Base-by-base conservation (phyloP, 1,140 invertebrate genomes). In the Eriocheir sinensis region DNA sequence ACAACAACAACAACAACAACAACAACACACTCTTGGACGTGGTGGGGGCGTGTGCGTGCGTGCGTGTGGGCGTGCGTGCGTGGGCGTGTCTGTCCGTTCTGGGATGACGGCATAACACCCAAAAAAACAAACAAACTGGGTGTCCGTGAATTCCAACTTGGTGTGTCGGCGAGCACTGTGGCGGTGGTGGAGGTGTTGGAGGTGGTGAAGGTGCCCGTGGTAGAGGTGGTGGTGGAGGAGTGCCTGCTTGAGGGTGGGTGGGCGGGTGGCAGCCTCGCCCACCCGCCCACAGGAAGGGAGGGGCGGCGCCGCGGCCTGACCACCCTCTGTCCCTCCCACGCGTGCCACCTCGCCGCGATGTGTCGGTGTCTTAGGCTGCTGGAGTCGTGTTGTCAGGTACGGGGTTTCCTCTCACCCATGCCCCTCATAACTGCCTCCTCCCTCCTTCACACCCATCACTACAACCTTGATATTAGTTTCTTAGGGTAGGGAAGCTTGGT, bases 171-270 rank as follows among this genome's bases (percentile, higher is more conserved):
- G 60, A 4, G 17, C 60, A 72, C 1, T 72, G 60, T 72, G 60
- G 60, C 60, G 60, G 60, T 72, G 60, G n/a, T n/a, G n/a, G 12
- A 72, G 53, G 53, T 27, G 12, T 72, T 72, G 27, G 53, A 12
- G 53, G 53, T 72, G 53, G 12, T 72, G 53, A n/a, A 36, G 34
- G 81, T 38, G 34, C 38, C 81, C 12, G 21, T 34, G 30, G 89
- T 91, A 32, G 93, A 86, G 89, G 93, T 94, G 93, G 93, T 94
- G 40, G 80, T 94, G 93, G 93, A 94, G 81, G 93, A 94, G 89
- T 94, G 89, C 86, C 89, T 94, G 36, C 79, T 94, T 30, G 93
- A 94, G 48, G 89, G 89, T 17, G 93, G 93, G 93, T 91, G 89
- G 89, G 81, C 81, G 81, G 89, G 93, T 12, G 3, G 89, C n/a